phyloP scores from a whole-genome alignment of 2,797 vertebrate species.

The Peromyscus attwateri region DNA sequence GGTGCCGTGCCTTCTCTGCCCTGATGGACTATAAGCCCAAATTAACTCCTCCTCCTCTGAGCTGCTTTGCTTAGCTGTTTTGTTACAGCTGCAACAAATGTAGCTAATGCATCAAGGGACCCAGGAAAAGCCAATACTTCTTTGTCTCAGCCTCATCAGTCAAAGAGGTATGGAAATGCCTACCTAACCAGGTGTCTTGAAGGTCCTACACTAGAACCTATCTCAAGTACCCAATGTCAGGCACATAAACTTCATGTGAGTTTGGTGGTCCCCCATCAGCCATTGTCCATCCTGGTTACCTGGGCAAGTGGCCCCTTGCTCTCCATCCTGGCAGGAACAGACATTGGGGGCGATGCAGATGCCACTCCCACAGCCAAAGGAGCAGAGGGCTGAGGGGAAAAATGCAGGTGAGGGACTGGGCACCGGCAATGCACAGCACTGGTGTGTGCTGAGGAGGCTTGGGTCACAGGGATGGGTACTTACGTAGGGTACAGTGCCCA shows the following conservation, averaged over 20 bases:
- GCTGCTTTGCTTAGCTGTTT: neutral
- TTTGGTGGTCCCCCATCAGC: neutral
- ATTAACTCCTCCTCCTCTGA: neutral
- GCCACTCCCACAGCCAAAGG: constrained; percentile 89
- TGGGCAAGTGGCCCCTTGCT: constrained; percentile 89
- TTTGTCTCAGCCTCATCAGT: neutral
- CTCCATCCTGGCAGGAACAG: constrained; percentile 89
- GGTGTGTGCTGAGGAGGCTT: neutral
- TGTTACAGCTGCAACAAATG: neutral
- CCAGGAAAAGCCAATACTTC: neutral
- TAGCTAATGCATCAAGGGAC: neutral
- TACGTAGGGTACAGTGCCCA: constrained; percentile 90
- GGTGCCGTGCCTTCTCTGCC: too few relatives aligned
- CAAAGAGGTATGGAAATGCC: neutral
- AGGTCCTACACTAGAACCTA: neutral
- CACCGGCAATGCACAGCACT: neutral
- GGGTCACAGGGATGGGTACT: constrained; percentile 76
- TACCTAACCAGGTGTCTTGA: neutral
- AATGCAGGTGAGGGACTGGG: neutral
- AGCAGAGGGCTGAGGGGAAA: constrained; percentile 86
- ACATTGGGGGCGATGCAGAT: constrained; percentile 90
- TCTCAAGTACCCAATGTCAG: neutral
- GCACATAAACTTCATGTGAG: neutral
- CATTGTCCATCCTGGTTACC: constrained; percentile 82
- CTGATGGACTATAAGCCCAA: neutral